Evolutionary conservation across 1,140 invertebrate genomes (phyloP).

Genomic region (Nylanderia fulva): DNA sequence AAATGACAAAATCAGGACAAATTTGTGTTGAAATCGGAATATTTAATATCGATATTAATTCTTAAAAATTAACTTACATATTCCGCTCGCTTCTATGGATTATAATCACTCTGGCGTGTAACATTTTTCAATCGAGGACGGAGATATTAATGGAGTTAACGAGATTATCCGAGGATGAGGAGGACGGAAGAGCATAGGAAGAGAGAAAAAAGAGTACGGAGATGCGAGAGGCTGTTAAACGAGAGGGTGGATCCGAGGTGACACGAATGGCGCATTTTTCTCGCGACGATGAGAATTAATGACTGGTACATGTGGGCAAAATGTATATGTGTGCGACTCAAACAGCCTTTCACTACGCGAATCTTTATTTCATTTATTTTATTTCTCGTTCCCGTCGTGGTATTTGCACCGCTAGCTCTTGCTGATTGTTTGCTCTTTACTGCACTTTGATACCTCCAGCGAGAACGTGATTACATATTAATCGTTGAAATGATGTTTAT

Average conservation of each 20-base stretch:
- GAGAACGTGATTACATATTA: slow-evolving; percentile 3
- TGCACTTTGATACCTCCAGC: background rate
- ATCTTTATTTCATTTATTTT: background rate
- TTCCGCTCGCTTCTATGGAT: background rate
- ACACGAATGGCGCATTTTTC: slow-evolving; percentile 66
- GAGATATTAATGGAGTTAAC: slow-evolving; percentile 60
- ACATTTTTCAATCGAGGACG: slow-evolving; percentile 9
- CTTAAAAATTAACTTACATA: background rate
- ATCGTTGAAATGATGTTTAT: slow-evolving; percentile 22
- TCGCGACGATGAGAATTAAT: slow-evolving; percentile 65
- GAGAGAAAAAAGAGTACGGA: background rate
- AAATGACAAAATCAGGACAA: background rate
- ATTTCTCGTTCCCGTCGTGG: background rate
- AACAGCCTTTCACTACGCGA: background rate
- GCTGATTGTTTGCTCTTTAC: slow-evolving; percentile 24
- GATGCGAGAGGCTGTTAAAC: slow-evolving; percentile 66
- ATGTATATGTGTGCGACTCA: background rate
- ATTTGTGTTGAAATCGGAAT: background rate
- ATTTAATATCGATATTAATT: background rate
- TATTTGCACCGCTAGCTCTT: background rate
- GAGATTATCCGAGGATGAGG: slow-evolving; percentile 23
- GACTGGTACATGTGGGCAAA: slow-evolving; percentile 12
- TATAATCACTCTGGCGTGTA: background rate
- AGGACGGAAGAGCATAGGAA: background rate
- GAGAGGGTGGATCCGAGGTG: slow-evolving; percentile 57